A percentile compares a stretch with the other conserved stretches of the same genome.
phyloP scores from a whole-genome alignment of 1,140 invertebrate genomes.

The Eupristina koningsbergeri region DNA sequence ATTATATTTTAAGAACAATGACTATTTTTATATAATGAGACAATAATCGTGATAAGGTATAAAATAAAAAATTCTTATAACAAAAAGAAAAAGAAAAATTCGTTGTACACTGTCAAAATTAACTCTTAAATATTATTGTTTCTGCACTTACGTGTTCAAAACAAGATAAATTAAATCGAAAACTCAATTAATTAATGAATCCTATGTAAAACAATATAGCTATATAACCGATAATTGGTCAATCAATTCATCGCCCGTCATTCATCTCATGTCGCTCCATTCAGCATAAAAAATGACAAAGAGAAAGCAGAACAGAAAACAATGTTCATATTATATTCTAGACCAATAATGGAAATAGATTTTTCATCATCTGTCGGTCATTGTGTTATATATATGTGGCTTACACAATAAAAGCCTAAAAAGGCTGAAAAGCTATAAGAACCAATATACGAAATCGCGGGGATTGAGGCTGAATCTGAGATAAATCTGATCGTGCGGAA shows the following conservation, averaged over 20 bases:
- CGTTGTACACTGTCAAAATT: no score
- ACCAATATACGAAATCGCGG: conserved; percentile 1
- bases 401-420: background rate
- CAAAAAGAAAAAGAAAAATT: no score
- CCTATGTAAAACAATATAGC: background rate
- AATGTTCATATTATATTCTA: background rate
- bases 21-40: no score
- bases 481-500: conserved; percentile 33
- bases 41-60: no score
- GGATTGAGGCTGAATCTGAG: background rate
- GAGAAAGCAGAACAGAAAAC: background rate
- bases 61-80: no score
- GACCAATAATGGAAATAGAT: background rate
- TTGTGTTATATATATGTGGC: background rate
- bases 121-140: no score
- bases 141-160: no score
- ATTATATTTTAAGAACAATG: no score
- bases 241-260: conserved; percentile 30
- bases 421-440: background rate
- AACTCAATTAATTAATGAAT: conserved; percentile 11
- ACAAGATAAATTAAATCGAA: background rate
- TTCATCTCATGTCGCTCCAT: background rate
- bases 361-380: conserved; percentile 6
- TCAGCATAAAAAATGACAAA: background rate
- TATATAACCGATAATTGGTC: conserved; percentile 1